Evolutionary conservation across 2,797 vertebrate genomes (phyloP).

Genomic region (Gymnothorax reevesii): DNA sequence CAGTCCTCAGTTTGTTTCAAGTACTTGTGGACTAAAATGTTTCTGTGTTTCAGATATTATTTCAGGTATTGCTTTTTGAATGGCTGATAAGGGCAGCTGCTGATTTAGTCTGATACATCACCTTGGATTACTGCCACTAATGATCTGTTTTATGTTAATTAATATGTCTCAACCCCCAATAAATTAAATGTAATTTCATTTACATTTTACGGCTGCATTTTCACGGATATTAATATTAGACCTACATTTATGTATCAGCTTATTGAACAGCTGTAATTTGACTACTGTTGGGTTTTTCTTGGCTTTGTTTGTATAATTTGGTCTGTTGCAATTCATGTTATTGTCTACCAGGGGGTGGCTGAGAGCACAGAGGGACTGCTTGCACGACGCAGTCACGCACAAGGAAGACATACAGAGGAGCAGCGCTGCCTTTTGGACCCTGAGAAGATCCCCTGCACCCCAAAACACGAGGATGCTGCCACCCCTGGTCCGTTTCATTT

Average conservation of each 20-base stretch:
- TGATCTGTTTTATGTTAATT: too few relatives aligned
- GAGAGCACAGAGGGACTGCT: conserved; percentile 65
- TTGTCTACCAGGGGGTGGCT: conserved; percentile 38
- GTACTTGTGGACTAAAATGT: too few relatives aligned
- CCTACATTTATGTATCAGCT: too few relatives aligned
- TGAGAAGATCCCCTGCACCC: conserved; percentile 16
- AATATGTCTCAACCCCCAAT: too few relatives aligned
- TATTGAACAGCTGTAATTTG: too few relatives aligned
- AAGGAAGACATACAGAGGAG: conserved; percentile 70
- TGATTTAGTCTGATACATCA: background rate
- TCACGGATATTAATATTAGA: too few relatives aligned
- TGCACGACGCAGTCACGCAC: conserved; percentile 67
- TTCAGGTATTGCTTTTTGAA: background rate
- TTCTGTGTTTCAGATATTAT: too few relatives aligned
- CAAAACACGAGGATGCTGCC: background rate
- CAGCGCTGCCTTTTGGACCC: conserved; percentile 59
- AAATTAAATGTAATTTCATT: too few relatives aligned
- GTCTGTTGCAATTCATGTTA: background rate
- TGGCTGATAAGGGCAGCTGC: background rate
- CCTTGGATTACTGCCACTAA: too few relatives aligned
- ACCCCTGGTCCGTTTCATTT: background rate
- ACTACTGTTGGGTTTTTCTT: background rate
- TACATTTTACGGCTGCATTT: too few relatives aligned
- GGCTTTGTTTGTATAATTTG: background rate
- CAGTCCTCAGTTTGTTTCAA: too few relatives aligned